Evolutionary conservation across 2,797 vertebrate species (phyloP).

Genomic region (Lates japonicus): DNA sequence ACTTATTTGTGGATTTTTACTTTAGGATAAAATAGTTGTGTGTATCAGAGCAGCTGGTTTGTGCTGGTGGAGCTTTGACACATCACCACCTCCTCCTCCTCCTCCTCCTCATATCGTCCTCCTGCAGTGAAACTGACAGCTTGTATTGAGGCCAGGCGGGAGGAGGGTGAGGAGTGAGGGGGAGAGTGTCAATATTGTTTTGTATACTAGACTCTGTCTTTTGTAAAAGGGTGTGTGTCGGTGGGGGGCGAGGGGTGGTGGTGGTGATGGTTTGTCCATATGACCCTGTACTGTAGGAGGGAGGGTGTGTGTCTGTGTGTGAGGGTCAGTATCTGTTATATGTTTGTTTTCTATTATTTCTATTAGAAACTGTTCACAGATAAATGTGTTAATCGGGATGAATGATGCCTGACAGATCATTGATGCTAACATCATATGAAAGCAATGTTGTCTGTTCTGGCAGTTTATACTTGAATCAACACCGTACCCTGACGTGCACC

Average conservation of each 20-base stretch:
- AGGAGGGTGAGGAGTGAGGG: neutral
- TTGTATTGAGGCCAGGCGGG: slow-evolving; percentile 43
- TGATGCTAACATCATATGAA: too few relatives aligned
- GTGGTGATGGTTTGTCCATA: slow-evolving; percentile 22
- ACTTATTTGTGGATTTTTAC: too few relatives aligned
- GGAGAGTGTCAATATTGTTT: slow-evolving; percentile 44
- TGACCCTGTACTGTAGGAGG: slow-evolving; percentile 4
- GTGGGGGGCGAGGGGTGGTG: neutral
- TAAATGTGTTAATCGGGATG: too few relatives aligned
- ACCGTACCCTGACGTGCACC: too few relatives aligned
- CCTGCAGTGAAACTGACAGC: slow-evolving; percentile 65
- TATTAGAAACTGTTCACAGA: too few relatives aligned
- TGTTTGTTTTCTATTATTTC: too few relatives aligned
- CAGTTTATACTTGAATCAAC: too few relatives aligned
- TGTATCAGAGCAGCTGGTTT: neutral
- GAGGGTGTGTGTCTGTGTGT: neutral
- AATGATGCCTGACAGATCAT: too few relatives aligned
- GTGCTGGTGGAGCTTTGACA: neutral
- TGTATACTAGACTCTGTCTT: slow-evolving; percentile 11
- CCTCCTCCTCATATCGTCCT: slow-evolving; percentile 1
- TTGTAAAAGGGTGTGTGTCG: neutral
- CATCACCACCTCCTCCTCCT: neutral
- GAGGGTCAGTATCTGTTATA: too few relatives aligned
- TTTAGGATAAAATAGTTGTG: neutral
- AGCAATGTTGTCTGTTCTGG: too few relatives aligned